phyloP scores from a whole-genome alignment of 2,888 invertebrate species.

The Lasioglossum pauxillum region DNA sequence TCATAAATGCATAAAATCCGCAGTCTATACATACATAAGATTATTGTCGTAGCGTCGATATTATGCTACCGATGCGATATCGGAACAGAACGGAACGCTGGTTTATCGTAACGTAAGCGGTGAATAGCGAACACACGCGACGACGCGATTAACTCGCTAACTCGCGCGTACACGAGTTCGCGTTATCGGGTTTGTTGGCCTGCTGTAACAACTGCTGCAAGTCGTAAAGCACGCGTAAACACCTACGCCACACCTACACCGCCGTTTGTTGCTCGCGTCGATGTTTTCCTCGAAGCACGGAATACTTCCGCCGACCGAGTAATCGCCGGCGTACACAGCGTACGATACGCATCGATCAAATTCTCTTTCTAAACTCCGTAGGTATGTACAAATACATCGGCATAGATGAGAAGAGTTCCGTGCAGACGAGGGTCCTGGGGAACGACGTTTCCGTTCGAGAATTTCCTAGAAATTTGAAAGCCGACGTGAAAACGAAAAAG shows the following conservation, averaged over 20 bases:
- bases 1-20: too few species aligned
- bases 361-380: conserved; percentile 74
- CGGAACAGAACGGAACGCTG: background rate
- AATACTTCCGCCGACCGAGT: background rate
- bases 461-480: conserved; percentile 86
- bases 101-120: background rate
- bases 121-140: conserved; percentile 19
- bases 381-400: conserved; percentile 93
- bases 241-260: background rate
- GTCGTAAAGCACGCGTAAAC: background rate
- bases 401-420: conserved; percentile 85
- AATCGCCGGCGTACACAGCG: background rate
- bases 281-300: background rate
- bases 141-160: conserved; percentile 17
- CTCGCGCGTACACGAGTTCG: conserved; percentile 55
- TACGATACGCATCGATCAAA: background rate
- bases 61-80: background rate
- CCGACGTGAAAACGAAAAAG: conserved; percentile 88
- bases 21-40: background rate
- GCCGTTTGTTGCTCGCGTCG: background rate
- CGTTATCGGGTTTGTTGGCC: conserved; percentile 31
- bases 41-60: background rate
- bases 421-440: conserved; percentile 82
- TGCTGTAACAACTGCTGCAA: background rate
- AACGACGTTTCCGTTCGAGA: conserved; percentile 84